These are phyloP conservation scores for Allolobophora icterica DNA, from an alignment of 2,888 invertebrate species.

Conservation along the genomic window DNA sequence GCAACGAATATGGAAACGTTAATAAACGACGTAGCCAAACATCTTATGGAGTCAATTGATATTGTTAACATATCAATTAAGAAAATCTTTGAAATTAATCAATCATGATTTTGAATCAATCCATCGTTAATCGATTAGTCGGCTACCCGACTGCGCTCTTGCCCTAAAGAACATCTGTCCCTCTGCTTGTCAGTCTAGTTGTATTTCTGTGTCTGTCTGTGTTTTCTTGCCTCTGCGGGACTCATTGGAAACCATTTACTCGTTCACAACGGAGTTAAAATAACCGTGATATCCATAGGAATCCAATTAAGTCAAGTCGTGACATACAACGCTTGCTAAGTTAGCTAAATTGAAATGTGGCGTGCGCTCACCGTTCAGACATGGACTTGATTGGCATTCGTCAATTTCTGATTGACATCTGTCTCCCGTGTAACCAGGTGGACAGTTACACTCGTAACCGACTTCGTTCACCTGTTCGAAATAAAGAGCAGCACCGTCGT, in stretches of 20 bases:
- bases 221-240: background rate
- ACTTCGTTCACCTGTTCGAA: background rate
- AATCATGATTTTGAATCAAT: too few species aligned
- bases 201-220: background rate
- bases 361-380: background rate
- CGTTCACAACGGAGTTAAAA: too few species aligned
- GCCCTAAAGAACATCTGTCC: background rate
- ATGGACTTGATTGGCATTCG: constrained; percentile 21
- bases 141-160: background rate
- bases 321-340: too few species aligned
- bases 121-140: background rate
- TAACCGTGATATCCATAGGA: too few species aligned
- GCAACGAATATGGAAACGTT: too few species aligned
- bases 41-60: too few species aligned
- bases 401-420: constrained; percentile 19
- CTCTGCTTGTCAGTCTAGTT: background rate
- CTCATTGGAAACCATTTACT: too few species aligned
- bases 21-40: too few species aligned
- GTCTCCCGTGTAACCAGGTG: background rate
- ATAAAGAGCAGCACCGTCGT: background rate
- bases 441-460: constrained; percentile 1
- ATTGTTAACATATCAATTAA: too few species aligned
- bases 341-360: background rate
- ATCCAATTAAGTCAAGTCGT: too few species aligned
- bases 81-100: too few species aligned